Evolutionary conservation across 1,140 invertebrate genomes (phyloP).

Genomic region (Pseudomyrmex gracilis): DNA sequence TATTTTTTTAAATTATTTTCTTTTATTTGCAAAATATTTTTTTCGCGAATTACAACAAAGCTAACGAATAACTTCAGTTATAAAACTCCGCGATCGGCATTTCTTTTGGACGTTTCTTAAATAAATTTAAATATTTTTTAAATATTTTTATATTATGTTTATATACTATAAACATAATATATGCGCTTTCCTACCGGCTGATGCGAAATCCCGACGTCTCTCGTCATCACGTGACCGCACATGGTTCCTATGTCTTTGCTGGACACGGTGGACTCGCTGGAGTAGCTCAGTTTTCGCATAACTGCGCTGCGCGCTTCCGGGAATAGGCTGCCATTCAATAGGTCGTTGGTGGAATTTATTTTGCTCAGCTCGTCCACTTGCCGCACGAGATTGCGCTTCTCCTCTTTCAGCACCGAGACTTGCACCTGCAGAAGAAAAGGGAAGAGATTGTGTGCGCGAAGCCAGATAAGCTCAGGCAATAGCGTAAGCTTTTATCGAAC

Average conservation of each 20-base stretch:
- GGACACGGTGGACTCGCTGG: constrained; percentile 55
- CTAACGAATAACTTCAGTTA: no score
- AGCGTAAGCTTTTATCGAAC: constrained; percentile 7
- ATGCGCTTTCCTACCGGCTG: constrained; percentile 83
- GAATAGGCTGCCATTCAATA: constrained; percentile 81
- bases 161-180: no score
- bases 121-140: no score
- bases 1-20: neutral
- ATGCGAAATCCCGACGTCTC: constrained; percentile 88
- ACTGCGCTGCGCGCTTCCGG: constrained; percentile 74
- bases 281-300: constrained; percentile 69
- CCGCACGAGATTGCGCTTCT: constrained; percentile 89
- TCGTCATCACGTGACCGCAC: constrained; percentile 87
- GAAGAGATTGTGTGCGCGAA: constrained; percentile 10
- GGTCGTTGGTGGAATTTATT: constrained; percentile 77
- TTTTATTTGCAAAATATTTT: no score
- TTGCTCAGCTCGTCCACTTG: constrained; percentile 85
- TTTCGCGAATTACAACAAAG: no score
- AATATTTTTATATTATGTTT: no score
- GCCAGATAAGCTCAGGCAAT: constrained; percentile 33
- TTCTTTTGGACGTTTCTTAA: no score
- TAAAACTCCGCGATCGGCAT: no score
- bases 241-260: constrained; percentile 89
- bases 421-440: constrained; percentile 86
- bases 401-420: constrained; percentile 90